Conservation (phyloP, 2,113 vertebrate species). For the Pomatostomus ruficeps region DNA sequence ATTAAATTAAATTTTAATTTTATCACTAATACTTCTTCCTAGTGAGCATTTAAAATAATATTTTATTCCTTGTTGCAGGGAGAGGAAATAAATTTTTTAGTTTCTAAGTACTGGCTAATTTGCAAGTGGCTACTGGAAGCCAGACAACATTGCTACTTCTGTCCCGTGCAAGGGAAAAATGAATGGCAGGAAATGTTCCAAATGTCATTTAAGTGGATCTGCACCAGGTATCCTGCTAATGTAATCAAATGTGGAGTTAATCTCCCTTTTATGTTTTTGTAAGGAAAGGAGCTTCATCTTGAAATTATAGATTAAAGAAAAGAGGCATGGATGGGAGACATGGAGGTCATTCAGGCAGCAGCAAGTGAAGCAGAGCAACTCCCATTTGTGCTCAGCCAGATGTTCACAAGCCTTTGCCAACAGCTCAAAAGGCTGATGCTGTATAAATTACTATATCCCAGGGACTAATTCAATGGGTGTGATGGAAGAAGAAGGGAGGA, state of each 20-base stretch:
- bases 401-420: constrained; percentile 46
- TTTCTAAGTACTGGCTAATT: not conserved
- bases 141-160: not conserved
- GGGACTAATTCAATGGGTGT: constrained; percentile 56
- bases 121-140: not conserved
- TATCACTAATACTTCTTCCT: not conserved
- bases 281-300: constrained; percentile 31
- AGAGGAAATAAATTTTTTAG: not conserved
- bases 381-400: constrained; percentile 56
- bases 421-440: constrained; percentile 41
- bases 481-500: constrained; percentile 54
- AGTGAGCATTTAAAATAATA: not conserved
- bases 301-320: constrained; percentile 24
- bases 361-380: constrained; percentile 57
- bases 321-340: not conserved
- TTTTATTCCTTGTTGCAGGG: not conserved
- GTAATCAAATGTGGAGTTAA: constrained; percentile 38
- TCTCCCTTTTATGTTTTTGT: constrained; percentile 43
- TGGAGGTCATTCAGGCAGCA: constrained; percentile 44
- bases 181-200: constrained; percentile 41
- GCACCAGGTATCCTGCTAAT: constrained; percentile 17
- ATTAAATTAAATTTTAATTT: too few species aligned
- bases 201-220: constrained; percentile 20
- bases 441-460: constrained; percentile 58
- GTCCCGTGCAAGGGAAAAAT: not conserved